Percentiles rank a stretch among this genome's conserved stretches.
Conservation (phyloP, 2,888 invertebrate species). For the Drosophila demipolita region DNA sequence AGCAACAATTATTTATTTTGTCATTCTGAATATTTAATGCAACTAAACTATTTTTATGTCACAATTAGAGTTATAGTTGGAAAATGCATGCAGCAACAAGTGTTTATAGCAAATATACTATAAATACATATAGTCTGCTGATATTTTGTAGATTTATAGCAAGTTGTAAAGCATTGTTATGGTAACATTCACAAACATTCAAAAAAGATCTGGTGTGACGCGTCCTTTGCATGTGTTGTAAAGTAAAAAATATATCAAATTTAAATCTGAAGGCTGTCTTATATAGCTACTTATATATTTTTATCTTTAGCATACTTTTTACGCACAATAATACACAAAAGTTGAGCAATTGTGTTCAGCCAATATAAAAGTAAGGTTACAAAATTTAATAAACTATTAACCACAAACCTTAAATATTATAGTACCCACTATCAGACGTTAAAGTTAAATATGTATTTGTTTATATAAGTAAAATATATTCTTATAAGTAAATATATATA, state of each 20-base stretch:
- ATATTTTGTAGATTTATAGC: background rate
- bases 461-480: background rate
- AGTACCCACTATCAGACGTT: background rate
- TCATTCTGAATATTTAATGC: background rate
- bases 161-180: background rate
- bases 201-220: background rate
- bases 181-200: background rate
- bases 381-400: background rate
- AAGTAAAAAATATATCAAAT: background rate
- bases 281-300: background rate
- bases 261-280: background rate
- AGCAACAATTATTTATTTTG: too few species aligned
- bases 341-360: background rate
- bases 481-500: background rate
- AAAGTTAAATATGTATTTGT: background rate
- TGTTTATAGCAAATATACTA: background rate
- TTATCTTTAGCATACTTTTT: background rate
- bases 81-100: background rate
- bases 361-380: background rate
- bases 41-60: background rate
- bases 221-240: background rate
- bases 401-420: background rate
- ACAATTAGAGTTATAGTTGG: background rate
- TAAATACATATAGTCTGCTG: background rate
- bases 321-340: background rate